phyloP scores from a whole-genome alignment of 2,113 vertebrate genomes.

The Neotragus moschatus region DNA sequence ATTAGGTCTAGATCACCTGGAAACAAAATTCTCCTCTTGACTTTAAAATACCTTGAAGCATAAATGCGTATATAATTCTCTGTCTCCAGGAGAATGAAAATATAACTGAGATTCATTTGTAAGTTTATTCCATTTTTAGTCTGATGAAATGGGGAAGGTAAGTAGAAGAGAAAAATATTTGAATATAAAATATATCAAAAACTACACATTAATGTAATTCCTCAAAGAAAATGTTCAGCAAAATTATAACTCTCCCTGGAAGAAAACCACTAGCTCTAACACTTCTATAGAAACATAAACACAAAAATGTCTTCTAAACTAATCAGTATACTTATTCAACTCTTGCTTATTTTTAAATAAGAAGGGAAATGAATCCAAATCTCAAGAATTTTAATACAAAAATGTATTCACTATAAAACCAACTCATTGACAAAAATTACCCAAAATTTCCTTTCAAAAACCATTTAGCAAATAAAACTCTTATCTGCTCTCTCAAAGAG shows the following conservation, averaged over 20 bases:
- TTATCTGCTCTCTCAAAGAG: constrained; percentile 61
- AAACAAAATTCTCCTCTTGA: background rate
- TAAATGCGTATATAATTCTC: background rate
- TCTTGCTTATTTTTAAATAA: background rate
- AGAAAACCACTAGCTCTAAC: fast-evolving
- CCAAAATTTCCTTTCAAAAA: constrained; percentile 41
- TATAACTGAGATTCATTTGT: background rate
- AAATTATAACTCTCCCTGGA: background rate
- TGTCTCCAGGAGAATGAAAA: background rate
- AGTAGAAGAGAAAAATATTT: background rate
- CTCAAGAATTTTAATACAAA: background rate
- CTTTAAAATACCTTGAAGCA: background rate
- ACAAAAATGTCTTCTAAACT: background rate
- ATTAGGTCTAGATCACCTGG: background rate
- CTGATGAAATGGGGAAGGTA: background rate
- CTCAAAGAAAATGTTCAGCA: background rate
- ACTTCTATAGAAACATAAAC: background rate
- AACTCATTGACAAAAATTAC: constrained; percentile 3
- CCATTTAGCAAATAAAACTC: constrained; percentile 54
- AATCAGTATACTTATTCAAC: background rate
- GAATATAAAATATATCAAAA: background rate
- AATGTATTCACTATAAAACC: background rate
- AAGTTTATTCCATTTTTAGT: background rate
- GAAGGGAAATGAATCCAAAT: background rate
- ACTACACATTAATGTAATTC: background rate